Evolutionary conservation across 2,888 invertebrate genomes (phyloP), one percentile per base, ranked within the genome.

Genomic region (Lordiphosa fenestrarum): DNA sequence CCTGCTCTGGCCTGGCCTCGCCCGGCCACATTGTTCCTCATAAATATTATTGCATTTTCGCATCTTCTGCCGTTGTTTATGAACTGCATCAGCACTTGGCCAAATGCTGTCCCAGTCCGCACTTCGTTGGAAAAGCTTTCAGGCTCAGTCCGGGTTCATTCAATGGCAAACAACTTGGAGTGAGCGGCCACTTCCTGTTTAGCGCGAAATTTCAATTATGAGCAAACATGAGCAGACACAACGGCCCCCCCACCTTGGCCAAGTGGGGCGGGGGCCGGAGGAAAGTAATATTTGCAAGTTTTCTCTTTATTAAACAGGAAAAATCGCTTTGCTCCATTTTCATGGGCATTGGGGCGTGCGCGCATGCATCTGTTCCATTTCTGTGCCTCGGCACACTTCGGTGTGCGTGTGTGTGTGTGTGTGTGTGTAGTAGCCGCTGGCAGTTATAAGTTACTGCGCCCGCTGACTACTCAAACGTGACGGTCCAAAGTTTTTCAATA

Each of bases 391-490:
- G 33, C 59, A 46, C 41, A 39, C 33, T 57, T 15, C 23, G 35
- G 40, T 23, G 66, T 53, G 36, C 42, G 10, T 1, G 9, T 53
- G 36, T 48, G 10, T 1, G 9, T 48, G 5, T 55, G 5, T 69
- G 12, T 63, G 39, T 53, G 15, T 68, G 35, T 46, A 13, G 12
- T 48, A 13, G 40, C 21, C 52, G 35, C 12, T 7, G 23, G 42
- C 42, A 53, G 57, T 61, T 75, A 72, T 76, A 69, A 71, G 71
- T 69, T 63, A 69, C 52, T 55, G 49, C 60, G 64, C 76, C 81
- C 73, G 76, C 80, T 78, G 85, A 84, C 80, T 84, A 80, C 83
- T 80, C 85, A 80, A 84, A 80, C 80, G 80, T 80, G 85, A 82
- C 80, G 83, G 80, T 69, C 76, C 76, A 80, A 80, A 84, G 83